Evolutionary conservation across 2,888 invertebrate genomes (phyloP).

Genomic region (Tinea semifulvella): DNA sequence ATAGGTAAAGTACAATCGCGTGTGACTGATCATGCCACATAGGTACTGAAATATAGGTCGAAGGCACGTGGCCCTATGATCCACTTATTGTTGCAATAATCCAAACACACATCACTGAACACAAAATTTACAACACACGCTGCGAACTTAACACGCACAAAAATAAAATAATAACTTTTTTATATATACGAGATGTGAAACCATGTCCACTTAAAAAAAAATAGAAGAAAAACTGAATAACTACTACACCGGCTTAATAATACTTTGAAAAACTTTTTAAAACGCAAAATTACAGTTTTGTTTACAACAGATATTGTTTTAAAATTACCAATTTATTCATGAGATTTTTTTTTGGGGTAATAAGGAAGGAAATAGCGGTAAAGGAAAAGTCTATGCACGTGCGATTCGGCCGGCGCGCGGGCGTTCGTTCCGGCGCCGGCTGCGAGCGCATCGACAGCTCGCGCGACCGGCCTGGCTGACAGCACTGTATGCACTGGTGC

Average conservation of each 20-base stretch:
- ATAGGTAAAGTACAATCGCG: constrained; percentile 28
- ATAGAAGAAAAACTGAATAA: too few species aligned
- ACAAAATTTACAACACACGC: too few species aligned
- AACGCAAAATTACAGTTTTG: constrained; percentile 30
- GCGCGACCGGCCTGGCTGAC: constrained; percentile 40
- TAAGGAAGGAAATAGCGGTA: constrained; percentile 19
- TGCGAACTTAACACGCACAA: too few species aligned
- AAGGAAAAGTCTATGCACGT: neutral
- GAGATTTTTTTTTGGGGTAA: constrained; percentile 12
- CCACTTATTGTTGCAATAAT: constrained; percentile 2
- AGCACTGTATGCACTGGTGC: constrained; percentile 42
- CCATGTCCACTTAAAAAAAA: too few species aligned
- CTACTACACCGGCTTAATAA: too few species aligned
- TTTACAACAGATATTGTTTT: constrained; percentile 26
- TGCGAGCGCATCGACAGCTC: constrained; percentile 27
- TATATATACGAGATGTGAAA: too few species aligned
- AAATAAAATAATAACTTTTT: too few species aligned
- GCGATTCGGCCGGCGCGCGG: constrained; percentile 30
- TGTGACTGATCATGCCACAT: constrained; percentile 12
- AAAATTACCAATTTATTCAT: neutral
- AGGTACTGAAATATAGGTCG: constrained; percentile 15
- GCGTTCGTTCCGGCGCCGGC: constrained; percentile 33
- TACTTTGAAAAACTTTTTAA: too few species aligned
- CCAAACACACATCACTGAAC: constrained; percentile 14
- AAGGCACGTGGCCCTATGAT: constrained; percentile 24